Base-by-base conservation (phyloP, 2,113 vertebrate species). In the Chroicocephalus ridibundus region DNA sequence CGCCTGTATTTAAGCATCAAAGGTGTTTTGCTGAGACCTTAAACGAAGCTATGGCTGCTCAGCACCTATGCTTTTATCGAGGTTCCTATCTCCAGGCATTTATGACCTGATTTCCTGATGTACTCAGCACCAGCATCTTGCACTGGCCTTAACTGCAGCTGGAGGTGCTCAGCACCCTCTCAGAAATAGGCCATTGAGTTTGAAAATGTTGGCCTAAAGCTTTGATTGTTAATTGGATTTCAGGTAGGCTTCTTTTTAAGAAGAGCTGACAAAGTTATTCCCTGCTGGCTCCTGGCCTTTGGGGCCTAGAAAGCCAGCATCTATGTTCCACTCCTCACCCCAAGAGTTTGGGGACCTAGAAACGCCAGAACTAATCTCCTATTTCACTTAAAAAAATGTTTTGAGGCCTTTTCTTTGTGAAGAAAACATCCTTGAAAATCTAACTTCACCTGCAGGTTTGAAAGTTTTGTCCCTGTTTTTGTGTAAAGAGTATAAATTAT, bases 201-300 rank as follows among this genome's bases (percentile, higher is more conserved):
- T 93, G 69, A 95, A 97, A 95, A 88, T 88, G 79, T 75, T 97
- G 93, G 96, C 96, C 95, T 97, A 97, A 95, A 97, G 97, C 81
- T 96, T 87, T 51, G 71, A 86, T 79, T 95, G 72, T 86, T 97
- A 96, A 97, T 96, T 97, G 96, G 82, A 95, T 97, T 97, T 94
- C 95, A 96, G 95, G 95, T 95, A 96, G 94, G 68, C 86, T 96
- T 96, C 92, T 87, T 93, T 93, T 94, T 86, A 94, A 95, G 94
- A 95, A 84, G 69, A 94, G 65, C 82, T 96, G 88, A 95, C 91
- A 83, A 82, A 95, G 85, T 93, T 96, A 96, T 94, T 97, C 95
- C 93, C 96, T 95, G 93, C 91, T 95, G 94, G 72, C 93, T 96
- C 46, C 26, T 93, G 88, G 89, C 92, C 95, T 96, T 94, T 93